A percentile compares a stretch with the other conserved stretches of the same genome.
These are phyloP conservation scores for Gorsachius goisagi DNA, from an alignment of 2,113 vertebrate genomes.

Conservation along the genomic window DNA sequence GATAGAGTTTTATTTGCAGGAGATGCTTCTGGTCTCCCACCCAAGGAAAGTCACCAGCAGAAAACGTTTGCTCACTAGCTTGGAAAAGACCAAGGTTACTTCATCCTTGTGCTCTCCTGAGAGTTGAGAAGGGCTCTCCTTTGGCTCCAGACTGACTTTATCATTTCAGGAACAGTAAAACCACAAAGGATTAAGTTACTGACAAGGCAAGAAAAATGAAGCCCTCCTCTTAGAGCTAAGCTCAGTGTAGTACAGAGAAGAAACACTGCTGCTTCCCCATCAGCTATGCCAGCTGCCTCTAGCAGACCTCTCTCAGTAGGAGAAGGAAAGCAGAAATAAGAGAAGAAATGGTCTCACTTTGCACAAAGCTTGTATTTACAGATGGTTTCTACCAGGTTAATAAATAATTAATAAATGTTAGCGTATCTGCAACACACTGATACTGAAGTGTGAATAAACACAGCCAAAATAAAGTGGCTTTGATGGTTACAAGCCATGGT, in stretches of 20 bases:
- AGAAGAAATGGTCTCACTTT: neutral
- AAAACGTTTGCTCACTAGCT: neutral
- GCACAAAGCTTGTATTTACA: neutral
- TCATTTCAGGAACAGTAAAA: constrained; percentile 36
- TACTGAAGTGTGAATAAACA: neutral
- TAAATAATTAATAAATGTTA: neutral
- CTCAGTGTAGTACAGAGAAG: neutral
- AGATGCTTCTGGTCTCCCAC: neutral
- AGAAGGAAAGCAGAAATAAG: neutral
- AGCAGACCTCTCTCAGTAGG: constrained; percentile 7
- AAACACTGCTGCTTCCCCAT: neutral
- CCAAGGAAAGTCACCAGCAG: neutral
- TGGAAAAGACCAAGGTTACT: constrained; percentile 20
- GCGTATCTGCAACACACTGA: neutral
- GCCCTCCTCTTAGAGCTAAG: constrained; percentile 1
- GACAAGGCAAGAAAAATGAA: constrained; percentile 51
- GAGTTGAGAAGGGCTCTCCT: constrained; percentile 41
- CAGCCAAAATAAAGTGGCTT: neutral
- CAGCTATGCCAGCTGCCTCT: neutral
- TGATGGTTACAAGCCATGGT: neutral
- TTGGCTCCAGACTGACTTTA: neutral
- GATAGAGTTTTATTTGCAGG: neutral
- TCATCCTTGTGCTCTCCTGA: constrained; percentile 27
- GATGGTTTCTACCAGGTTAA: neutral
- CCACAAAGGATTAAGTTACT: constrained; percentile 41